Base-by-base conservation (phyloP, 37 sponge, comb jelly and placozoan genomes). In the Dysidea cf. avara region DNA sequence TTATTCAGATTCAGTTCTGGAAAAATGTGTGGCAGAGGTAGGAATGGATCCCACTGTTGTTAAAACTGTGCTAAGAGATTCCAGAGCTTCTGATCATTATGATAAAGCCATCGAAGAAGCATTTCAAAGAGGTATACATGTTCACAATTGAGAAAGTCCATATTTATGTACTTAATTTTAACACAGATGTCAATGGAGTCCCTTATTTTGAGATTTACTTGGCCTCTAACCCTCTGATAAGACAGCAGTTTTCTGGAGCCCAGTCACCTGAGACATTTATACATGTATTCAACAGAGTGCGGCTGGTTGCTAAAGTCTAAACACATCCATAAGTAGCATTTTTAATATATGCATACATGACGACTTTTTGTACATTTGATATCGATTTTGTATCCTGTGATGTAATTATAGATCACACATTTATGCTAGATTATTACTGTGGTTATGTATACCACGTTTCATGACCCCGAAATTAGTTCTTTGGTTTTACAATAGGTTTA, bases 241-340 rank as follows among this genome's bases (percentile, higher is more conserved):
- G 63, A 30, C 85, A 84, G 49, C 43, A 36, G 48, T 76, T 84
- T 51, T 70, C 78, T 20, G 85, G 85, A 53, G 85, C 78, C 4
- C 85, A 84, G 49, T 73, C 72, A 14, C 39, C 72, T 3, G 85
- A 84, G n/a, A 84, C 85, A 38, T 70, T 84, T 46, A 49, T 77
- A 2, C 24, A 56, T 18, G 72, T 84, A 1, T 64, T 76, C 37
- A 70, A 37, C 38, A 50, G 78, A 26, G 57, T 84, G 25, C 58
- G 60, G 37, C 24, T 46, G 16, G n/a, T 59, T 2, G 64, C 83
- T 4, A 83, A 75, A 60, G 64, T 83, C 24, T 83, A 60, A 58
- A 6, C 7, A 7, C 31, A 29, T 63, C 25, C 6, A 26, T 55
- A 7, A 26, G 22, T 55, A 7, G 25, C 25, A 6, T 6, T 22